Base-by-base conservation (phyloP, 1,140 invertebrate genomes). In the Calliphora vicina region DNA sequence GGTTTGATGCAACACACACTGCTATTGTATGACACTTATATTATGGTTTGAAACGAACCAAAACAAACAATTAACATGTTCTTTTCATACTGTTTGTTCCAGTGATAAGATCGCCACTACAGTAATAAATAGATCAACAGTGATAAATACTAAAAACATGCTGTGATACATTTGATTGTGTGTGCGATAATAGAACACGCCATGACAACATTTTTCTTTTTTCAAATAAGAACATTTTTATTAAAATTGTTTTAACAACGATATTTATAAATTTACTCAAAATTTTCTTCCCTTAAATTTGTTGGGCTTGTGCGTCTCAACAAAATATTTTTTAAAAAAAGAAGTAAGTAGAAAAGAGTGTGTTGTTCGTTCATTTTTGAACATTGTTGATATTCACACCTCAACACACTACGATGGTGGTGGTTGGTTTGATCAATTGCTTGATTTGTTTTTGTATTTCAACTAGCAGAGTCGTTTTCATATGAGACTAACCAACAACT, bases 371-470 rank as follows among this genome's bases (percentile, higher is more conserved):
- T 67, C 23, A 23, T n/a, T 67, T 67, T 20, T 74, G n/a, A 74
- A 74, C 27, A 15, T 27, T 78, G 74, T 43, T 78, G 72, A 78
- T 78, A 43, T 78, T 78, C 74, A 78, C 74, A 78, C 74, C 42
- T 78, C 74, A 78, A 78, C 42, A 78, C 43, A 78, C 35, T 78
- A 78, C 23, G 74, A 78, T 78, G 29, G 42, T 78, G 74, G 74
- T 78, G 74, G 74, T 78, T 76, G 29, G 74, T 78, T 78, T 45
- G 74, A 78, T 78, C 74, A 78, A 78, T 78, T 45, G 74, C n/a
- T 76, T 35, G 29, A 42, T 42, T n/a, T 29, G 15, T 35, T 17
- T 29, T 76, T 50, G 45, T 50, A 35, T 35, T 50, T 50, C 45
- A 35, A 50, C 45, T 50, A 50, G 45, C 45, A 17, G 12, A 17